Evolutionary conservation across 1,140 invertebrate species (phyloP), one percentile per base, ranked within the genome.

Genomic region (Drosophila virilis): DNA sequence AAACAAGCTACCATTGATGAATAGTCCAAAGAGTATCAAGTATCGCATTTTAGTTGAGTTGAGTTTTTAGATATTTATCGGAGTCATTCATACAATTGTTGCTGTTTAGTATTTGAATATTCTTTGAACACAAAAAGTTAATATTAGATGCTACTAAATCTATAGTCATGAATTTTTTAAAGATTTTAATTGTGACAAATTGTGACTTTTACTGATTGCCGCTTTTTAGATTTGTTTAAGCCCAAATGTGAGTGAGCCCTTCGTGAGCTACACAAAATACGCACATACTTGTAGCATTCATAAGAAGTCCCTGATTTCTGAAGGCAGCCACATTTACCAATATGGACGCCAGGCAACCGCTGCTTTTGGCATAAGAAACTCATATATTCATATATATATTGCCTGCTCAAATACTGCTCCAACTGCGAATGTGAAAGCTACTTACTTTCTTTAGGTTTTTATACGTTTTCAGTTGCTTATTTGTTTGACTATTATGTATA

Each of bases 381-480:
- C 12, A 35, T 40, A 55, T 22, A 54, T 7, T 9, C 6, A 32
- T 46, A n/a, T n/a, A n/a, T 15, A 28, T 22, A 33, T 33, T 35
- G 28, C 50, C n/a, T 33, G n/a, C 9, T 22, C 15, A 32, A 54
- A 54, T 54, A 54, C n/a, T 54, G 17, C 13, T 17, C 15, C 7
- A 43, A 43, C 55, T 28, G 8, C 8, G 10, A 40, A 43, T 40
- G 35, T 15, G 37, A 64, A 32, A 54, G 48, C 51, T 46, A 32
- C 17, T 48, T 67, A 50, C 32, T 50, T 45, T 35, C 38, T 70
- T 61, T 46, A 62, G 57, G 46, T 77, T 68, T 77, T 78, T 38
- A 78, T 59, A 42, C 69, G 62, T 71, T 15, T 37, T 67, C 48
- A 78, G 71, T 65, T 67, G 60, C 32, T 66, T 46, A 57, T 58